phyloP scores from a whole-genome alignment of 2,888 invertebrate species.

The Priocnemis perturbator region DNA sequence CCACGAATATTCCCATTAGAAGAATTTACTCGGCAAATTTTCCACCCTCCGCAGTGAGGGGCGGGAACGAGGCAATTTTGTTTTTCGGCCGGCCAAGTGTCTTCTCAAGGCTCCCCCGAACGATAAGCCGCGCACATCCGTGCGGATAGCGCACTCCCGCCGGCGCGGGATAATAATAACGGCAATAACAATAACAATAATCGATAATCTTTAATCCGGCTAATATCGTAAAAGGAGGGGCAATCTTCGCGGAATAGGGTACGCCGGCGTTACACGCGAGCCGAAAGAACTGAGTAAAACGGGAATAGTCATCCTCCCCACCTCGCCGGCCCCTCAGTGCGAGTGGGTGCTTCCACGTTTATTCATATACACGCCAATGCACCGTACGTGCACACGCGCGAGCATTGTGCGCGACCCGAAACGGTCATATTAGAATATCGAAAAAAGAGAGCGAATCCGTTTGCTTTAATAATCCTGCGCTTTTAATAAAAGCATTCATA shows the following conservation, averaged over 20 bases:
- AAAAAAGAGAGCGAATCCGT: slow-evolving; percentile 24
- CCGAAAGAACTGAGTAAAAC: slow-evolving; percentile 30
- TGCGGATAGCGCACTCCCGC: too few relatives aligned
- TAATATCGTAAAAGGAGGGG: slow-evolving; percentile 33
- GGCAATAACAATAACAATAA: slow-evolving; percentile 49
- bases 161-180: slow-evolving; percentile 22
- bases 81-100: too few relatives aligned
- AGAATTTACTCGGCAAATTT: too few relatives aligned
- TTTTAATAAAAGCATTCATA: too few relatives aligned
- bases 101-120: too few relatives aligned
- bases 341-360: slow-evolving; percentile 16
- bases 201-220: slow-evolving; percentile 46
- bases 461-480: slow-evolving; percentile 12
- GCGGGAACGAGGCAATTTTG: too few relatives aligned
- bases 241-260: slow-evolving; percentile 11
- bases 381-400: neutral
- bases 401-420: neutral
- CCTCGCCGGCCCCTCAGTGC: slow-evolving; percentile 10
- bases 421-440: too few relatives aligned
- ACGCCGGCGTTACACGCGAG: slow-evolving; percentile 9
- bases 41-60: too few relatives aligned
- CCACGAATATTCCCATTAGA: too few relatives aligned
- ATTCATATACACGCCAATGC: too few relatives aligned
- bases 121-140: too few relatives aligned
- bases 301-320: slow-evolving; percentile 14